Conservation (phyloP, 2,797 vertebrate genomes). For the Gobionotothen gibberifrons region DNA sequence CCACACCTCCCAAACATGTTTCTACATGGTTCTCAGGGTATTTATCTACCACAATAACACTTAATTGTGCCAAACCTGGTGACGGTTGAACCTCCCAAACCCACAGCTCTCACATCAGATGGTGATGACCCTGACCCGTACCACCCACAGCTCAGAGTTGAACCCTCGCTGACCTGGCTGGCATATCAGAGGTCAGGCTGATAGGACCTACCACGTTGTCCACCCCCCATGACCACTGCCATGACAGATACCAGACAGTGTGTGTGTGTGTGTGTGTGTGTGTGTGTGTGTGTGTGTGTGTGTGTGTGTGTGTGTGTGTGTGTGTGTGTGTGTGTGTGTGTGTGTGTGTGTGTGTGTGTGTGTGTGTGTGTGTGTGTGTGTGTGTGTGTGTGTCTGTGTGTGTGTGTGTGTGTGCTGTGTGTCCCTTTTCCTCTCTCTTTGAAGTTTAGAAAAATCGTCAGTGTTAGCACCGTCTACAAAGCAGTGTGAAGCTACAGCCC, state of each 20-base stretch:
- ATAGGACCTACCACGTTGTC: conserved; percentile 67
- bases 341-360: neutral
- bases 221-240: conserved; percentile 26
- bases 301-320: no score
- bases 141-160: conserved; percentile 43
- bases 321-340: no score
- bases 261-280: neutral
- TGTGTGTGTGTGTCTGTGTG: no score
- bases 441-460: conserved; percentile 28
- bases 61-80: neutral
- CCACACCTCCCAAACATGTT: conserved; percentile 2
- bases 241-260: conserved; percentile 63
- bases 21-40: neutral
- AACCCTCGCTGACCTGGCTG: conserved; percentile 67
- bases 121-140: conserved; percentile 45
- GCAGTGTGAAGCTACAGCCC: conserved; percentile 62
- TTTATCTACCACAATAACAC: neutral
- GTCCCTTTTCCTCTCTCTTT: conserved; percentile 31
- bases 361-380: no score
- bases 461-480: conserved; percentile 38
- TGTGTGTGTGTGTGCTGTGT: neutral
- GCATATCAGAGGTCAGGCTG: conserved; percentile 37
- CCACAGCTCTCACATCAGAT: neutral
- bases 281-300: no score
- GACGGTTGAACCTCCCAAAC: neutral